Evolutionary conservation across 1,140 invertebrate genomes (phyloP).

Genomic region (Parapsyche elsis): DNA sequence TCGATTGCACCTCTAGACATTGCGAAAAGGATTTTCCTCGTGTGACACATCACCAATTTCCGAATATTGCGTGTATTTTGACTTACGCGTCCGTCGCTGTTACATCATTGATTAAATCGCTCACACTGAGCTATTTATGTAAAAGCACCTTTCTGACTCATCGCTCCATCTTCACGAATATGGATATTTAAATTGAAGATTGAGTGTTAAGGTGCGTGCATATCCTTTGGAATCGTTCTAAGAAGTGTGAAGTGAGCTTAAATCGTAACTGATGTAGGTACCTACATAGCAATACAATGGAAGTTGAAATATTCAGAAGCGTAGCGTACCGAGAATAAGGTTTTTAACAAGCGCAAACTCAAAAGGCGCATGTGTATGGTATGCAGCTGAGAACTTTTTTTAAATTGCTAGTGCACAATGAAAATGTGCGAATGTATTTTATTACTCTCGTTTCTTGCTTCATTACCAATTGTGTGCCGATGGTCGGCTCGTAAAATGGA

Average conservation of each 20-base stretch:
- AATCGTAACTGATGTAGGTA: too few species aligned
- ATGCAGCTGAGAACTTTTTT: not conserved
- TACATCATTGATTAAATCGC: not conserved
- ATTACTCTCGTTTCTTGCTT: not conserved
- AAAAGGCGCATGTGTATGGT: too few species aligned
- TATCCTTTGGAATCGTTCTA: too few species aligned
- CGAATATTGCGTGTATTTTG: not conserved
- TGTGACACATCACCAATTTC: not conserved
- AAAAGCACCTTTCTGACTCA: not conserved
- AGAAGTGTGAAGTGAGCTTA: too few species aligned
- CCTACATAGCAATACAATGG: too few species aligned
- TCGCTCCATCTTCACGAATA: not conserved
- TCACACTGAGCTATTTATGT: not conserved
- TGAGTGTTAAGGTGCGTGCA: too few species aligned
- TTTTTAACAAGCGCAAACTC: not conserved
- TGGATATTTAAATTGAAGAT: too few species aligned
- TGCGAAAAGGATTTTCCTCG: conserved; percentile 5
- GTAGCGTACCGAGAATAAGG: not conserved
- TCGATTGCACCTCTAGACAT: not conserved
- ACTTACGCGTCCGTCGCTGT: not conserved
- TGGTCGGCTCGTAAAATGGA: not conserved
- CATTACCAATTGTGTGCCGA: not conserved
- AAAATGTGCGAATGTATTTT: conserved; percentile 11
- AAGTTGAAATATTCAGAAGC: not conserved
- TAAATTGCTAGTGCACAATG: not conserved